Evolutionary conservation across 2,113 vertebrate genomes (phyloP).

Genomic region (Limnothrissa miodon): DNA sequence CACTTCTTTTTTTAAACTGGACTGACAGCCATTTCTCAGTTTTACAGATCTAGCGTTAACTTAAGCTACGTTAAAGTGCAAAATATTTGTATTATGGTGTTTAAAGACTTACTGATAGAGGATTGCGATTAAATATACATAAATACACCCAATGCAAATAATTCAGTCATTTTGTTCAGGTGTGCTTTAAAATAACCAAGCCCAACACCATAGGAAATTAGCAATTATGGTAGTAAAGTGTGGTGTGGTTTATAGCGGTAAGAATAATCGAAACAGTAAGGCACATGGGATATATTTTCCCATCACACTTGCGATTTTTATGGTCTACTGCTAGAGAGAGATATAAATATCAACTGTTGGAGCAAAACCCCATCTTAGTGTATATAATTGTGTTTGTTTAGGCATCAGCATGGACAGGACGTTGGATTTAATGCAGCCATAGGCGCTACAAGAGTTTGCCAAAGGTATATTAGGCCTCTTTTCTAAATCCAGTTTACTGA

Average conservation of each 20-base stretch:
- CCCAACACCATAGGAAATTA: neutral
- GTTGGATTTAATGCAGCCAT: neutral
- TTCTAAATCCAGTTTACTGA: neutral
- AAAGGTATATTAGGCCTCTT: neutral
- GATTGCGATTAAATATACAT: neutral
- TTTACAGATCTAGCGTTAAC: too few species aligned
- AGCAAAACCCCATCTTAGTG: neutral
- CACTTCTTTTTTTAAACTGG: too few species aligned
- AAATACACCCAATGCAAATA: neutral
- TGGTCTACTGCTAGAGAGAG: neutral
- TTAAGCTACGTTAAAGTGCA: neutral
- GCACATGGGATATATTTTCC: neutral
- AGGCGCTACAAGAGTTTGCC: neutral
- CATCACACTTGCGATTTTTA: neutral
- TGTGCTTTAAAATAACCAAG: constrained; percentile 6
- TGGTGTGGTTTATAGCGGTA: neutral
- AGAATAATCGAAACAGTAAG: neutral
- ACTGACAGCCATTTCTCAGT: too few species aligned
- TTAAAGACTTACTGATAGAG: neutral
- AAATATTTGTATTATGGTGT: neutral
- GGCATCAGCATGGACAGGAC: neutral
- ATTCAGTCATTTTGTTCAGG: neutral
- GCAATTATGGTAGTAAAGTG: constrained; percentile 10
- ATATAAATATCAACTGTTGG: neutral
- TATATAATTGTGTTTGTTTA: neutral